Base-by-base conservation (phyloP, 2,113 vertebrate genomes). In the Hymenochirus boettgeri region DNA sequence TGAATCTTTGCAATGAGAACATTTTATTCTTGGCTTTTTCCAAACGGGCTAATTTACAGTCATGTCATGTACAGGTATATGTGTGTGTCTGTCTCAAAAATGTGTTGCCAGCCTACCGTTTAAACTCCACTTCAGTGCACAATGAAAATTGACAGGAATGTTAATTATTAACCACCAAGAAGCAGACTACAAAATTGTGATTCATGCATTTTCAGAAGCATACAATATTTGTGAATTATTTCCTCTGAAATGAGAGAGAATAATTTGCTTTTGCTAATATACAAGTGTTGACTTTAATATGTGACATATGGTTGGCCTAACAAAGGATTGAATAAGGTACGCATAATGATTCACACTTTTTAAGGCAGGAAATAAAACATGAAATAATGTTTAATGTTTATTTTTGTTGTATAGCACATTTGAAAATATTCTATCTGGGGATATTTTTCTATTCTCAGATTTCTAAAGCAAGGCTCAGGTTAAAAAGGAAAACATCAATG, bases 141-240 rank as follows among this genome's bases (percentile, higher is more conserved):
- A 72, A 47, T 24, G 72, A 73, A 75, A 72, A 76, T 51, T 72
- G 63, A 37, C 37, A 65, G 53, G 70, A 74, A 78, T 72, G 52
- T 72, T 77, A 76, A 75, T 80, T 75, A 73, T 73, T 72, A 72
- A 64, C 57, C 72, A 70, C 31, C 52, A 65, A 75, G 74, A 78
- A 75, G 75, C 65, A 69, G 71, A 76, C 64, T 65, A 51, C 70
- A 77, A 58, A 70, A 52, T 80, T 80, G 79, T 75, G 66, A 75
- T 72, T 74, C 73, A 77, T 71, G 71, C 71, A 57, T 70, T 70
- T 78, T 81, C 74, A 67, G 33, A 71, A 51, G 72, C 73, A 72
- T 56, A 51, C 62, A 71, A 24, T 75, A 71, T 76, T 78, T 77
- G 71, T 70, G 61, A 52, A 57, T 62, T 60, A 51, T 74, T 76